Base-by-base conservation (phyloP, 2,797 vertebrate species). In the Lithobates pipiens region DNA sequence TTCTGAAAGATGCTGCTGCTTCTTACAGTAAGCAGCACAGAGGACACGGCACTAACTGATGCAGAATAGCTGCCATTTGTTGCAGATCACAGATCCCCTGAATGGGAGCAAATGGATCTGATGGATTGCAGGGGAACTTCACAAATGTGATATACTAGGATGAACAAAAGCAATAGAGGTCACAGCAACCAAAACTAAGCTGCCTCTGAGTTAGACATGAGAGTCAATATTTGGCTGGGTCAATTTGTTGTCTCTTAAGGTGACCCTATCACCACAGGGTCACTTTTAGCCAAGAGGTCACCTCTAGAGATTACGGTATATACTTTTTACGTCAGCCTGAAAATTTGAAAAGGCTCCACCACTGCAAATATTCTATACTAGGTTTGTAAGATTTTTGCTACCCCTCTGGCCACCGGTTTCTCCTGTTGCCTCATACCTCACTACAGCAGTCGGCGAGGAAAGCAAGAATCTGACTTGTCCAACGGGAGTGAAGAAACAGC, bases 11-110 rank as follows among this genome's bases (percentile, higher is more conserved):
- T 75, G 71, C 71, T 68, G 67, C 71, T 68, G 67, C 27, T 18
- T 36, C 72, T 67, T 85, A 80, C 61, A 61, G 84, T 76, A 85
- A 79, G 76, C 69, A 85, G 34, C 39, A 34, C 69, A 74, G 54
- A 13, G 23, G 36, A 46, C 83, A 67, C 23, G 15, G 46, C 32
- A 74, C 61, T 50, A 69, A 73, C 21, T 74, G 57, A 16, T 42
- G 70, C 69, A 54, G 65, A 74, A 65, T 85, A 23, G 23, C 27
- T 67, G 39, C 83, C 83, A 74, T 85, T 85, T 85, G 76, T 42
- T 74, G 39, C 27, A 36, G 39, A 63, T 68, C 29, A 73, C 54
- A 77, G 39, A 32, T 44, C 36, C 54, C 76, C n/a, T 39, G 23
- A 77, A n/a, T 65, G n/a, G 13, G 11, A 84, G 68, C 57, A 79